Percentiles rank a stretch among this genome's conserved stretches.
phyloP scores from a whole-genome alignment of 2,113 vertebrate genomes.

The Redunca redunca region DNA sequence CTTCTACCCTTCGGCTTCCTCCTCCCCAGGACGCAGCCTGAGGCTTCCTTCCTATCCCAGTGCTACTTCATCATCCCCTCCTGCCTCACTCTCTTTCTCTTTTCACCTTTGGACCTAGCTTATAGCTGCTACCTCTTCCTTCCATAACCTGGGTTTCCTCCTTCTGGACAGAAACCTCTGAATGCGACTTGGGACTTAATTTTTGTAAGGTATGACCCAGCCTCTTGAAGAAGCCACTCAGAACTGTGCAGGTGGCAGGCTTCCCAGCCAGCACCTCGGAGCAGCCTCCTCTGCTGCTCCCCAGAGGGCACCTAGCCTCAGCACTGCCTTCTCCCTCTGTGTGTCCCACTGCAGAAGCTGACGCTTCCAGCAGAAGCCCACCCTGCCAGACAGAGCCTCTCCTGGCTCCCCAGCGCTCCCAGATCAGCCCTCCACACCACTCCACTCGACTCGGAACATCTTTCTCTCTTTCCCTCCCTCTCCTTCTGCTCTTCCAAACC shows the following conservation, averaged over 20 bases:
- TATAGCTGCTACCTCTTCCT: not conserved
- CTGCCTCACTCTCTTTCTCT: not conserved
- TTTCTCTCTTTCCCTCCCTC: not conserved
- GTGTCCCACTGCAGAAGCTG: not conserved
- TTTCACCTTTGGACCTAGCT: not conserved
- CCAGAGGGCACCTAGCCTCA: not conserved
- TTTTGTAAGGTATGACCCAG: not conserved
- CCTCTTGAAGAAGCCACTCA: not conserved
- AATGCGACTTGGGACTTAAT: not conserved
- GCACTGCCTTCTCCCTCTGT: not conserved
- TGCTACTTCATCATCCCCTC: accelerated
- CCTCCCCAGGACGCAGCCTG: not conserved
- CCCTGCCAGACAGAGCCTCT: not conserved
- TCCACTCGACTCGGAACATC: not conserved
- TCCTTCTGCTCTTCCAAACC: not conserved
- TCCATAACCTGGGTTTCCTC: not conserved
- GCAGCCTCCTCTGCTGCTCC: not conserved
- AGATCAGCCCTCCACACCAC: not conserved
- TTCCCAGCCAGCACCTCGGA: not conserved
- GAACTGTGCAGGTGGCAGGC: not conserved
- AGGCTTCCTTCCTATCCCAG: no score
- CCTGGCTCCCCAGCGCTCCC: not conserved
- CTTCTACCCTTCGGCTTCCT: not conserved
- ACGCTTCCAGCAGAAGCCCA: not conserved
- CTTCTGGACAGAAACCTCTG: not conserved